Conservation (phyloP, 2,888 invertebrate genomes). For the Busseola fusca region DNA sequence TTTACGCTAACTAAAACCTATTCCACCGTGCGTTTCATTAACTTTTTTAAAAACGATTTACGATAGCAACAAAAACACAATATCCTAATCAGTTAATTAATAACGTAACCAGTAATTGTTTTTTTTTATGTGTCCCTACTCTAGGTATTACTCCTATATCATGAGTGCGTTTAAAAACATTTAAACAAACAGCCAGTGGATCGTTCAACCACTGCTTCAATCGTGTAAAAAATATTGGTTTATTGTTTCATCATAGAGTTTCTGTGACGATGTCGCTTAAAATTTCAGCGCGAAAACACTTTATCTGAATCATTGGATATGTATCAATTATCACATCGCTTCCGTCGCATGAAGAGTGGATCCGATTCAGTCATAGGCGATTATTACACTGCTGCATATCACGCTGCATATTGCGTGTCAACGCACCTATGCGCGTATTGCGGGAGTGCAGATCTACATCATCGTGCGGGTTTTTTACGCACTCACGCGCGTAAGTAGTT, state of each 20-base stretch:
- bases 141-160: too few species aligned
- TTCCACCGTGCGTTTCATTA: not conserved
- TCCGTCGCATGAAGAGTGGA: not conserved
- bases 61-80: not conserved
- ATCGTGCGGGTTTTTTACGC: too few species aligned
- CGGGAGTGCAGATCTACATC: too few species aligned
- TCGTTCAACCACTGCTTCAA: too few species aligned
- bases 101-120: conserved; percentile 6
- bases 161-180: too few species aligned
- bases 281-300: not conserved
- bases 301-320: not conserved
- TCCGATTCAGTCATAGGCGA: not conserved
- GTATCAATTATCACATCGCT: not conserved
- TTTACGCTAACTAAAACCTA: not conserved
- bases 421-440: too few species aligned
- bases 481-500: too few species aligned
- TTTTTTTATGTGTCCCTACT: too few species aligned
- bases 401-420: too few species aligned
- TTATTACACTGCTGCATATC: too few species aligned
- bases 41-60: not conserved
- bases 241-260: conserved; percentile 9
- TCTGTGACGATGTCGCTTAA: not conserved
- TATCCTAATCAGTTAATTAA: conserved; percentile 16
- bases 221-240: not conserved
- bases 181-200: too few species aligned